Conservation (phyloP, 1,140 invertebrate genomes). For the Brachionus koreanus region DNA sequence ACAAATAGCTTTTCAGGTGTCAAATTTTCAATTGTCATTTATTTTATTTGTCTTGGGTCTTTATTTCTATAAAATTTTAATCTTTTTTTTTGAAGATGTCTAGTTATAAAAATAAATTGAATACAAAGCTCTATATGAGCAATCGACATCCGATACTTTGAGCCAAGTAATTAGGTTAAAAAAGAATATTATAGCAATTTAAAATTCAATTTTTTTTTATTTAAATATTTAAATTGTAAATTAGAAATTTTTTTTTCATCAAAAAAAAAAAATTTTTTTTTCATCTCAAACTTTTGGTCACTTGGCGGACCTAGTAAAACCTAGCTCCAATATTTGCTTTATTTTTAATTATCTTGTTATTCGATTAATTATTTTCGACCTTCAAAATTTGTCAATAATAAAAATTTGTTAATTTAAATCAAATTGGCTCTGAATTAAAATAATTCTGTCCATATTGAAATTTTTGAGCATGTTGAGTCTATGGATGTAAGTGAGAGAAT, state of each 20-base stretch:
- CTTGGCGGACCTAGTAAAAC: background rate
- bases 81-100: background rate
- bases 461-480: background rate
- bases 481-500: background rate
- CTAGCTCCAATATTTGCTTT: background rate
- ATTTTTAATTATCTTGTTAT: background rate
- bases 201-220: slow-evolving; percentile 9
- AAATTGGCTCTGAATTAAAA: background rate
- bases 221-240: slow-evolving; percentile 12
- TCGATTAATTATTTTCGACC: background rate
- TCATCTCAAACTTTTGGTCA: background rate
- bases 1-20: background rate
- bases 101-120: background rate
- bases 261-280: background rate
- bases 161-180: background rate
- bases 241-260: slow-evolving; percentile 2
- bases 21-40: slow-evolving; percentile 5
- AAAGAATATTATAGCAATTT: background rate
- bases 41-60: background rate
- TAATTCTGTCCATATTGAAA: background rate
- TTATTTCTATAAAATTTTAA: slow-evolving; percentile 19
- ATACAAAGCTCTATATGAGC: background rate
- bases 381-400: background rate
- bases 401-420: background rate
- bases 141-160: slow-evolving; percentile 5